phyloP scores from a whole-genome alignment of 2,888 invertebrate species.

The Diabrotica balteata region DNA sequence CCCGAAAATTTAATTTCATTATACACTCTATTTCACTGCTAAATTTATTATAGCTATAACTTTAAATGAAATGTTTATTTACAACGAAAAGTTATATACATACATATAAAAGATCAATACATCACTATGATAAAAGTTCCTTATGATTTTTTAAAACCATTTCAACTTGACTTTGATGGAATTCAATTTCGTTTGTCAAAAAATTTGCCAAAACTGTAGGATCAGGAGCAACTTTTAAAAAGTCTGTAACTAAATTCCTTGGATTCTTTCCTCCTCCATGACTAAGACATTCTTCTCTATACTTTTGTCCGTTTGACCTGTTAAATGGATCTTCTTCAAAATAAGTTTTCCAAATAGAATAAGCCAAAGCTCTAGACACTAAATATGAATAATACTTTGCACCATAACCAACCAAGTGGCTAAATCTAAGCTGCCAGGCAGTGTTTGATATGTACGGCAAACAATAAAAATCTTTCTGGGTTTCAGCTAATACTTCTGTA shows the following conservation, averaged over 20 bases:
- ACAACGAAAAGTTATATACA: not conserved
- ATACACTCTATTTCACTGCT: too few relatives aligned
- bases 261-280: constrained; percentile 91
- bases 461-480: constrained; percentile 84
- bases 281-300: constrained; percentile 77
- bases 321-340: constrained; percentile 81
- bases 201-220: constrained; percentile 80
- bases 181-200: constrained; percentile 77
- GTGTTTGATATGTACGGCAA: constrained; percentile 88
- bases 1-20: too few relatives aligned
- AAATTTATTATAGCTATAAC: not conserved
- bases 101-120: constrained; percentile 3
- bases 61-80: constrained; percentile 2
- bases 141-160: constrained; percentile 30
- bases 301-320: constrained; percentile 79
- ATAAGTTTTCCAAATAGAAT: constrained; percentile 89
- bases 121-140: constrained; percentile 9
- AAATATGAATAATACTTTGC: constrained; percentile 99
- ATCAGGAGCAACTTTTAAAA: constrained; percentile 78
- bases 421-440: constrained; percentile 96
- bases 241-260: constrained; percentile 77
- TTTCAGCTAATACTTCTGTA: constrained; percentile 76
- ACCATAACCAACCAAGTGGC: constrained; percentile 97
- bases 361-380: constrained; percentile 91
- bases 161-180: constrained; percentile 50